Conservation (phyloP, 2,888 invertebrate genomes). For the Serripes groenlandicus region DNA sequence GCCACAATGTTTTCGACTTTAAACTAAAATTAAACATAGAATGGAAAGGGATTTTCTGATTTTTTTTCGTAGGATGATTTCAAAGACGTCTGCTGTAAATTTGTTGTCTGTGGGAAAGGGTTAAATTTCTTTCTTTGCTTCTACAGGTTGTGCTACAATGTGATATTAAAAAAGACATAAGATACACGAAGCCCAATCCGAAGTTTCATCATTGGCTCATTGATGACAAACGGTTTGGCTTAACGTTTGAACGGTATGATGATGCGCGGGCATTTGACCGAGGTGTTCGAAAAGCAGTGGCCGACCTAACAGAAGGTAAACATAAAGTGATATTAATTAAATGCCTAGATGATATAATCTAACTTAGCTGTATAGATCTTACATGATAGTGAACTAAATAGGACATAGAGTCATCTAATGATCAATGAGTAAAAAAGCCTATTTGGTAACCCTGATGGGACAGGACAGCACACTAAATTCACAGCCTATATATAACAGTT, state of each 20-base stretch:
- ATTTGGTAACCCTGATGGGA: no score
- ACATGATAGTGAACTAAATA: no score
- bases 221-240: conserved; percentile 97
- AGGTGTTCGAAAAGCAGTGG: conserved; percentile 95
- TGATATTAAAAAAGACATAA: conserved; percentile 97
- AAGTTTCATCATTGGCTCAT: conserved; percentile 99
- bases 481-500: no score
- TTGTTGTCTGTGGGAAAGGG: no score
- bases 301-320: conserved; percentile 95
- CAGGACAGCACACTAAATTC: no score
- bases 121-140: no score
- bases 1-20: neutral
- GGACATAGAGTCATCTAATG: no score
- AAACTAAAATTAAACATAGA: no score
- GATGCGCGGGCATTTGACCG: conserved; percentile 97
- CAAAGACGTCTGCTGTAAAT: no score
- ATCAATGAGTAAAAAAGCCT: no score
- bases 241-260: conserved; percentile 98
- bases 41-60: no score
- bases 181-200: conserved; percentile 98
- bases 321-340: neutral
- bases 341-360: neutral
- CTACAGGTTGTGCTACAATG: conserved; percentile 97
- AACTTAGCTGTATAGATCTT: neutral
- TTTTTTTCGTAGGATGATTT: no score